Percentiles rank a stretch among this genome's conserved stretches.
phyloP scores from a whole-genome alignment of 53 echinoderm and acorn worm species.

The Temnopleurus reevesii region DNA sequence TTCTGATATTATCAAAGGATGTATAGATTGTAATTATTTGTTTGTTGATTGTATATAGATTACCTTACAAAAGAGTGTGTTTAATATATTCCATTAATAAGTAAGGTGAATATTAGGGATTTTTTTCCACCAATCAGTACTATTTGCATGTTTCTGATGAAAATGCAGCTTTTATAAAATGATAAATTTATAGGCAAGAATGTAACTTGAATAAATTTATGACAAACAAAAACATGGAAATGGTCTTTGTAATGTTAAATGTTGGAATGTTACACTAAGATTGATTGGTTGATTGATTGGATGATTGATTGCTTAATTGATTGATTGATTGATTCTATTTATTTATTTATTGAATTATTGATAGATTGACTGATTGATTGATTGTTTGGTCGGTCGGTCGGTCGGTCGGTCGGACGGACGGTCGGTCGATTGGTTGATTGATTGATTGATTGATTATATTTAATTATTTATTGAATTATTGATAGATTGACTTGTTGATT shows the following conservation, averaged over 20 bases:
- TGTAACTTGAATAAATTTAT: conserved; percentile 32
- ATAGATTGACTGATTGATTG: too few species aligned
- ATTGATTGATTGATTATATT: background rate
- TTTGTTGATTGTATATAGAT: background rate
- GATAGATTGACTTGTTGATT: too few species aligned
- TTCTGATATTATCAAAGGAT: too few species aligned
- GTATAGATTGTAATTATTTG: too few species aligned
- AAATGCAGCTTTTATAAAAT: conserved; percentile 27
- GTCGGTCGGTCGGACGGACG: background rate
- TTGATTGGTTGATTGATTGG: background rate
- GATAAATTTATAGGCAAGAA: conserved; percentile 33
- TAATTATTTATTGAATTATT: background rate
- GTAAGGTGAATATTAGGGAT: background rate
- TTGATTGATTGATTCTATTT: background rate
- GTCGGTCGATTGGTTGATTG: background rate
- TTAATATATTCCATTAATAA: background rate
- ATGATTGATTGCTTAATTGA: background rate
- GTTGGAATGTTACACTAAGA: background rate
- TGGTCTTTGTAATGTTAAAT: background rate
- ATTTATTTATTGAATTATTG: background rate
- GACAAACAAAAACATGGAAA: background rate
- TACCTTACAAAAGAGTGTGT: background rate
- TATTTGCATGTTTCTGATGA: conserved; percentile 28
- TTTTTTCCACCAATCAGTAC: conserved; percentile 38
- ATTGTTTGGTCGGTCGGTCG: background rate